Conservation (phyloP, 1,140 invertebrate genomes). For the Coelopa frigida region DNA sequence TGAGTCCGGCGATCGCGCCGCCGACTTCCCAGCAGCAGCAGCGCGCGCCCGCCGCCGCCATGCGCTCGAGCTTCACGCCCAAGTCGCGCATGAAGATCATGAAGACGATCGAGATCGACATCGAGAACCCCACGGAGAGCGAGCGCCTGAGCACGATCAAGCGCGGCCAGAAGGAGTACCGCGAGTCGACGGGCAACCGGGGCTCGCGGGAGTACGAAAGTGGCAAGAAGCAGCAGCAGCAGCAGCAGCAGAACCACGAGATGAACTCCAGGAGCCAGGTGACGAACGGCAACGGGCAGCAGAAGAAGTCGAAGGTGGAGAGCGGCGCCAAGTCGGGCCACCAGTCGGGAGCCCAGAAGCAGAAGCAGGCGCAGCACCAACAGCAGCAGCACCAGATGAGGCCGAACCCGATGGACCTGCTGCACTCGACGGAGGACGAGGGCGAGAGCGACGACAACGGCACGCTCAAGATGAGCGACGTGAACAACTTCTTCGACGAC, state of each 20-base stretch:
- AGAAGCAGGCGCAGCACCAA: neutral
- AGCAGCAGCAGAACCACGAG: constrained; percentile 13
- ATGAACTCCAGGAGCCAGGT: neutral
- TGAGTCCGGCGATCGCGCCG: constrained; percentile 24
- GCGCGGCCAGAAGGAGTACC: constrained; percentile 20
- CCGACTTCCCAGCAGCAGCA: constrained; percentile 18
- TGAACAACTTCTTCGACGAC: constrained; percentile 42
- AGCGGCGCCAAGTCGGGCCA: constrained; percentile 7
- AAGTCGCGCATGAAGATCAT: constrained; percentile 44
- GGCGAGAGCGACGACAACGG: constrained; percentile 42
- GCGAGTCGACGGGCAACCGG: constrained; percentile 2
- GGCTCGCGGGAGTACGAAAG: no score
- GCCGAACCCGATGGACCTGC: constrained; percentile 2
- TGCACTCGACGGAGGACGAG: constrained; percentile 19
- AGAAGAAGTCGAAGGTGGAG: constrained; percentile 41
- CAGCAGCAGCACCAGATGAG: neutral
- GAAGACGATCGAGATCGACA: constrained; percentile 43
- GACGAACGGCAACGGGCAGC: neutral
- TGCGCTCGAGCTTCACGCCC: constrained; percentile 28
- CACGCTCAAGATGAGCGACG: constrained; percentile 37
- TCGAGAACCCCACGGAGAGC: constrained; percentile 35
- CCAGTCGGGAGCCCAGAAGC: neutral
- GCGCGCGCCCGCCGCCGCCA: constrained; percentile 16
- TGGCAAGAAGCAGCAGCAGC: constrained; percentile 9
- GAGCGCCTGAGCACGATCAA: constrained; percentile 33